Percentiles rank a stretch among this genome's conserved stretches.
These are phyloP conservation scores for Pachyramphus minor DNA, from an alignment of 2,113 vertebrate species.

Conservation along the genomic window DNA sequence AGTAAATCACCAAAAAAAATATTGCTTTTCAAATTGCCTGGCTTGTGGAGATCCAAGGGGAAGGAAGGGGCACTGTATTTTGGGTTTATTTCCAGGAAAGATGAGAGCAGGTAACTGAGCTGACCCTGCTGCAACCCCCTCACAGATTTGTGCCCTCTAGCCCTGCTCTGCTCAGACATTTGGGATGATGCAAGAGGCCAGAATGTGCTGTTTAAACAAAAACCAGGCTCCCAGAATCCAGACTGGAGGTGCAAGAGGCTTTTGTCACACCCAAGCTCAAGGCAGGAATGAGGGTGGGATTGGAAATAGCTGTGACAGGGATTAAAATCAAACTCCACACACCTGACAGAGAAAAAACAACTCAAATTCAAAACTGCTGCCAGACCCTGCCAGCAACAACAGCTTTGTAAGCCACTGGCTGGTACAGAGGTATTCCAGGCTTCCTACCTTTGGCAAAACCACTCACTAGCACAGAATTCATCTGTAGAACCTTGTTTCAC, in stretches of 20 bases:
- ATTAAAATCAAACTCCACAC: not conserved
- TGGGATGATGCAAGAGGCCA: not conserved
- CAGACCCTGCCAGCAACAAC: not conserved
- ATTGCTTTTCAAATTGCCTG: not conserved
- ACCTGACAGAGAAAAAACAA: not conserved
- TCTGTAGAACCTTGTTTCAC: fast-evolving
- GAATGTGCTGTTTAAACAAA: fast-evolving
- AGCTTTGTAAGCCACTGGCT: not conserved
- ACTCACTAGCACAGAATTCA: not conserved
- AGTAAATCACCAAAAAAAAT: not conserved
- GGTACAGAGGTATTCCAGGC: not conserved
- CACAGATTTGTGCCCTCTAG: not conserved
- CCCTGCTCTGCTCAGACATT: not conserved
- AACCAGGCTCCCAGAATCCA: not conserved
- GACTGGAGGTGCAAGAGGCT: not conserved
- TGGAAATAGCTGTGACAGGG: not conserved
- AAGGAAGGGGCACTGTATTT: not conserved
- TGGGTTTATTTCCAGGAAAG: not conserved
- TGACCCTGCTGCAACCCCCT: not conserved
- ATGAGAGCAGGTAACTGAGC: not conserved
- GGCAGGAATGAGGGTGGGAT: not conserved
- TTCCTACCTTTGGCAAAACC: not conserved
- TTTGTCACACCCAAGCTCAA: not conserved
- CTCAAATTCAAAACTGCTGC: not conserved
- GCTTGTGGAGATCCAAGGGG: not conserved